Base-by-base conservation (phyloP, 1,140 invertebrate genomes). In the Drosophila kurseongensis region DNA sequence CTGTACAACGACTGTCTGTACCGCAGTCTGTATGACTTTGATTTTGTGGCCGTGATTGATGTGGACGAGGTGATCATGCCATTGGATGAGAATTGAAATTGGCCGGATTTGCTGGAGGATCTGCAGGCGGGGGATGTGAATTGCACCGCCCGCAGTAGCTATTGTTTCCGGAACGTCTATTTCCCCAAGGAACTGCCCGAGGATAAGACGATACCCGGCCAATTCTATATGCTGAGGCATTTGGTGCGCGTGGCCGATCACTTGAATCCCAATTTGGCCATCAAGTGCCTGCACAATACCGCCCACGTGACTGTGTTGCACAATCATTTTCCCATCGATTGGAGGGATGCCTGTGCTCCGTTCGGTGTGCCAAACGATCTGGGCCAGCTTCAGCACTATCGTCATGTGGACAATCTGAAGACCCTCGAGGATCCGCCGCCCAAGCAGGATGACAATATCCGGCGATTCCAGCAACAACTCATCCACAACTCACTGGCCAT, bases 1-100 rank as follows among this genome's bases (percentile, higher is more conserved):
- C 97, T 97, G 0, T 98, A 98, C 93, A 98, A 98, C 92, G 98
- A 99, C 91, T 99, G 98, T 90, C 93, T 98, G 1, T 98, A 99
- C 93, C 95, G 97, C 58, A 96, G 97, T 90, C 94, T 98, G 93
- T 97, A 98, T 92, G 94, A 95, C 45, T 98, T 98, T 90, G 95
- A 97, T 47, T 98, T 97, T 93, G 95, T 99, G 29, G 96, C 96
- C 0, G 93, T 98, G 4, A 92, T 98, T 18, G 98, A 99, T 88
- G 96, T 97, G 41, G 98, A 99, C 91, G 98, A 99, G 92, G 95
- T 98, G 35, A 98, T 98, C 62, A 97, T 98, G 95, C 98, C 85
- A 2, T 29, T 84, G 47, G 76, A 68, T 7, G 0, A 95, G 93
- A 10, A 51, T 0, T 27, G 9, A 14, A 75, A 29, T 8, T 85